Evolutionary conservation across 2,797 vertebrate genomes (phyloP), one percentile per base, ranked within the genome.

Genomic region (Enteromius unitaeniatus): DNA sequence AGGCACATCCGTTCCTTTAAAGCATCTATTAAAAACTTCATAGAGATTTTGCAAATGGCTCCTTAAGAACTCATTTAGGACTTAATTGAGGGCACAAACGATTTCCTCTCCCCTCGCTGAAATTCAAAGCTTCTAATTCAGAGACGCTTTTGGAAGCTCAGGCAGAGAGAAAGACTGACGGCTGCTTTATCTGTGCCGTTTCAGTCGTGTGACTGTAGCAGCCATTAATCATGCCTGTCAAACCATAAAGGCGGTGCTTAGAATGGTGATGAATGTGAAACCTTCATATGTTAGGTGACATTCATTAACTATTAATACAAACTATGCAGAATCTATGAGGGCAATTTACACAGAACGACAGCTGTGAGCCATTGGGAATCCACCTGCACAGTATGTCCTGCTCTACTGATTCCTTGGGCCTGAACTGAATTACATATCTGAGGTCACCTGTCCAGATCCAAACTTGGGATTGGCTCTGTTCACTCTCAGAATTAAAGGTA

Each of bases 21-120:
- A 72, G 69, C 81, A 60, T 82, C 82, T 82, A 82, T 86, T 86
- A 87, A 87, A 85, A 86, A 73, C 85, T 84, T 88, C 74, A 85
- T 82, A 69, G 81, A 81, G 78, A 79, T 87, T 85, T 88, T 82
- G 68, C 45, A 84, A 87, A 88, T 81, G 77, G 82, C 51, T 86
- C 67, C 83, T 85, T 81, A 85, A 88, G 81, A 82, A 81, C 65
- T 68, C 55, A 79, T 88, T 81, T 81, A 85, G 74, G 79, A 67
- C 78, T 87, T 85, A 84, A 86, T 86, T 85, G 84, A 81, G 85
- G 85, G 53, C 69, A 77, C 55, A 83, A 82, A 47, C 8, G 7
- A 77, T 81, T 88, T 86, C 68, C 81, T 80, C 55, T 69, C 75
- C 55, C 74, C 17, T 82, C 42, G 21, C 79, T 79, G 79, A 73